Evolutionary conservation across 2,888 invertebrate species (phyloP), one percentile per base, ranked within the genome.

Genomic region (Baccha elongata): DNA sequence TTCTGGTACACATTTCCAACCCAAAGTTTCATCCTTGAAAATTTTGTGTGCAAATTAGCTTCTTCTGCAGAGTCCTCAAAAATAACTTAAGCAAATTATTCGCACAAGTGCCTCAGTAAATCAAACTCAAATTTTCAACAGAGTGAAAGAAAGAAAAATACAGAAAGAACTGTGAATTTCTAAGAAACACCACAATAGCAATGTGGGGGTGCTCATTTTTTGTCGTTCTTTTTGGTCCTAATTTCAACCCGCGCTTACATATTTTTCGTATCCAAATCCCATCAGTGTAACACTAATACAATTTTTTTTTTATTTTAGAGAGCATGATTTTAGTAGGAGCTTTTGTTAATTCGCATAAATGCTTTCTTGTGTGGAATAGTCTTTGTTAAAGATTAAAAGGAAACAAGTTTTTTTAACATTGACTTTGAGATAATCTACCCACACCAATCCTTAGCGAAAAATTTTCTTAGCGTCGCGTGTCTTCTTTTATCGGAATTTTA

Each of bases 71-170:
- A 52, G 40, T 62, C 53, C 60, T 69, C 32, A 69, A 42, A 69
- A 64, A 65, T 69, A 65, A 80, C 68, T 80, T 80, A 55, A 65
- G 21, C 64, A 64, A 74, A 80, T 80, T 69, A 80, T 80, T 64
- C 69, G 58, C 42, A 55, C 74, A 80, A 64, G 74, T 75, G 80
- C 40, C 44, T 50, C 58, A 69, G 50, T 80, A 60, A 80, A 80
- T 80, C 80, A 80, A 80, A 80, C 58, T 71, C 52, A 64, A 71
- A 60, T 80, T 75, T 80, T 44, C 11, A 65, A 71, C 48, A 37
- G 40, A 26, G 17, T 23, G n/a, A 40, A 29, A 17, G 26, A 58
- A 58, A 5, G 26, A 58, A 10, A 37, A 10, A 15, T 1, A 13
- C 1, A 42, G 0, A 17, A 17, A 10, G 26, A 29, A 42, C 5